Evolutionary conservation across 2,113 vertebrate species (phyloP), one percentile per base, ranked within the genome.

Genomic region (Dipodomys ordii): DNA sequence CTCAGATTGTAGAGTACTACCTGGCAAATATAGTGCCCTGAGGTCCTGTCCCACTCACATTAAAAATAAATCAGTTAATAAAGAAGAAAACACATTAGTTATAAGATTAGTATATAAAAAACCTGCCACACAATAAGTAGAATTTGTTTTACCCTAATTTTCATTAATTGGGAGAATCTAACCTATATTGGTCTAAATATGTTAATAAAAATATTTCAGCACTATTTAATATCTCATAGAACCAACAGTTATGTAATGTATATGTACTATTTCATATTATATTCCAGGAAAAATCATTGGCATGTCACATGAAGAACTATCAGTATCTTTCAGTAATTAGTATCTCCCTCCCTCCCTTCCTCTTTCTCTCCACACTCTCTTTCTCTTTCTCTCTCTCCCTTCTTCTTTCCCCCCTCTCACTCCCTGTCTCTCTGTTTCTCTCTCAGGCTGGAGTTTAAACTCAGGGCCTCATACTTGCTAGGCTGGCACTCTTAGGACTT

Each of bases 151-250:
- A 25, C 25, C 30, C 32, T 72, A 39, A 18, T 19, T 44, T 13
- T 76, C 32, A 83, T 53, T 60, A 72, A 80, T 23, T 44, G 83
- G 76, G 35, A 22, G 20, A 88, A 46, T 16, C 44, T 72, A 44
- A 57, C 9, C 82, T 9, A 60, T 3, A 85, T 10, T 53, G 25
- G 62, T 35, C 46, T 35, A 79, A 96, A 92, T 73, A 11, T 73
- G 39, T 85, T 60, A 46, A 82, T 65, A 46, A 93, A 93, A 87
- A 39, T 77, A 62, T n/a, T 72, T 88, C n/a, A 86, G 18, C 30
- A 39, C 85, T 74, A 94, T 22, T 76, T 90, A 62, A 90, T 16
- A 44, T 53, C 13, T 85, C 77, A 94, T 22, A 82, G 22, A 44
- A 23, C 5, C 18, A 96, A 19, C 23, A 82, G 30, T 13, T 87